Conservation (phyloP, 1,140 invertebrate species). For the Zaprionus vittiger region DNA sequence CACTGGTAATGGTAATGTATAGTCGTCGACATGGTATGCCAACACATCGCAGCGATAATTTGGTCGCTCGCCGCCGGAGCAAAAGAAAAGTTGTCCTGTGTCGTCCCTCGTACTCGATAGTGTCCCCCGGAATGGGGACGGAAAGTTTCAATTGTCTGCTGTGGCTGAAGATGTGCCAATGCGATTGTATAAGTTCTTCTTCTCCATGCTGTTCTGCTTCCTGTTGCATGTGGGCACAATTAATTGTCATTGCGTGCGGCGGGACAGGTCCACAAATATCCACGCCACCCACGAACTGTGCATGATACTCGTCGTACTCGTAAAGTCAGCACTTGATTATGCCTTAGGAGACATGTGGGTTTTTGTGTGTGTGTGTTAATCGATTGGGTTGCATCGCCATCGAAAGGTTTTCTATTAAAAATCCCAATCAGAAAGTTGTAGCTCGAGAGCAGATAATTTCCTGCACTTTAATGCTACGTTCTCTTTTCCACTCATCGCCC, state of each 20-base stretch:
- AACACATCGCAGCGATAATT: constrained; percentile 46
- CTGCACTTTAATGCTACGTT: neutral
- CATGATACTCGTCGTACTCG: neutral
- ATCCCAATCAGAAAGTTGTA: constrained; percentile 3
- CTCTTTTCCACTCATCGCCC: neutral
- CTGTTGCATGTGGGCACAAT: constrained; percentile 73
- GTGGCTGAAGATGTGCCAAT: constrained; percentile 73
- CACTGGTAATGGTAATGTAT: constrained; percentile 35
- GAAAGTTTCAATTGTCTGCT: constrained; percentile 77
- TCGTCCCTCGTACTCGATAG: constrained; percentile 43
- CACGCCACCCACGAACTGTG: constrained; percentile 1
- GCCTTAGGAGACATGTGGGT: neutral
- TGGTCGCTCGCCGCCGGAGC: constrained; percentile 28
- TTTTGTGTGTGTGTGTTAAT: neutral
- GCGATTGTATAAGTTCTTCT: constrained; percentile 72
- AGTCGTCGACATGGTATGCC: constrained; percentile 33
- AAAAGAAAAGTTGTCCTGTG: constrained; percentile 53
- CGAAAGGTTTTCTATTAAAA: neutral
- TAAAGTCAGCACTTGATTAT: constrained; percentile 9
- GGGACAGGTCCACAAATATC: constrained; percentile 2
- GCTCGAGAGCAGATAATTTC: neutral
- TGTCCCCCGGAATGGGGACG: constrained; percentile 43
- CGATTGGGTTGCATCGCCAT: neutral
- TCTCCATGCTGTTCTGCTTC: constrained; percentile 39
- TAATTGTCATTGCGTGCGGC: constrained; percentile 62